A percentile compares a stretch with the other conserved stretches of the same genome.
Evolutionary conservation across 2,888 invertebrate species (phyloP).

Genomic region (Protula sp.): DNA sequence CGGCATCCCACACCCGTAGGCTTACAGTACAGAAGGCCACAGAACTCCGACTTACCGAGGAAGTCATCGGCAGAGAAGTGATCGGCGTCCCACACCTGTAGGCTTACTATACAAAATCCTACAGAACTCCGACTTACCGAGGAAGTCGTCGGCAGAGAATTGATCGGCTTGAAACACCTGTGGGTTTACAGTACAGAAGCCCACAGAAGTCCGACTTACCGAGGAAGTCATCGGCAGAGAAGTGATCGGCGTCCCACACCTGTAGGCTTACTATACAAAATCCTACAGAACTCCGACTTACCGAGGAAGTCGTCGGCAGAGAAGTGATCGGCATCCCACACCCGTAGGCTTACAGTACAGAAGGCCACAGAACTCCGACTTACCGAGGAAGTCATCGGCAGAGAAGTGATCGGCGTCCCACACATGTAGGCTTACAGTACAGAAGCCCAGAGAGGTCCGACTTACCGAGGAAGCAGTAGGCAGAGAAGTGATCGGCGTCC

Average conservation of each 20-base stretch:
- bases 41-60: conserved; percentile 67
- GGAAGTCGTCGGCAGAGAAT: conserved; percentile 70
- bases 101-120: too few relatives aligned
- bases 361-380: too few relatives aligned
- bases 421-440: conserved; percentile 73
- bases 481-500: conserved; percentile 74
- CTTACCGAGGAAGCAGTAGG: conserved; percentile 75
- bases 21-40: too few relatives aligned
- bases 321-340: conserved; percentile 77
- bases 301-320: conserved; percentile 74
- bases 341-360: conserved; percentile 72
- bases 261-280: too few relatives aligned
- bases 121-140: too few relatives aligned
- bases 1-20: conserved; percentile 80
- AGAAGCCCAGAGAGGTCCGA: too few relatives aligned
- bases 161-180: conserved; percentile 83
- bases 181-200: too few relatives aligned
- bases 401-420: conserved; percentile 77
- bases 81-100: conserved; percentile 83
- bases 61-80: conserved; percentile 71
- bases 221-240: conserved; percentile 71
- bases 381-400: conserved; percentile 74
- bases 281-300: too few relatives aligned
- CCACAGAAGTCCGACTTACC: too few relatives aligned
- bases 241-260: conserved; percentile 77